Base-by-base conservation (phyloP, 2,113 vertebrate species). In the Taxidea taxus region DNA sequence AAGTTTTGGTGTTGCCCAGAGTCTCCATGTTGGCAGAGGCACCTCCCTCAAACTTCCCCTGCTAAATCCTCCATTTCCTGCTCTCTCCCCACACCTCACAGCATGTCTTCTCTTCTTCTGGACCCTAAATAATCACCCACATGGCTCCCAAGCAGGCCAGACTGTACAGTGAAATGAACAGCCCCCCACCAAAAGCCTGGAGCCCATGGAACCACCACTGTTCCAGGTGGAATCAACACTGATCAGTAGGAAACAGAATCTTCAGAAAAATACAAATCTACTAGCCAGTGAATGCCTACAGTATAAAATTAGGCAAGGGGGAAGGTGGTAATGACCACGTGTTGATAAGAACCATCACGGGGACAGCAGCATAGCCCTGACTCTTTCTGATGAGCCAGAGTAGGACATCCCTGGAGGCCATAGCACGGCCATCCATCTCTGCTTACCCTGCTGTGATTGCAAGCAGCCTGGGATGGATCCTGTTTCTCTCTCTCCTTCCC, bases 281-380 rank as follows among this genome's bases (percentile, higher is more conserved):
- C 31, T 11, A 70, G 7, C 9, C 54, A 4, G 64, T 4, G n/a
- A 44, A 21, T 7, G 13, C 44, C 56, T 83, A 12, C 13, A 29
- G 34, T 44, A 15, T 21, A 37, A 72, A 62, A 75, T n/a, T 51
- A 42, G 25, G 12, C 9, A 68, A 72, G 8, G 27, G 39, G 21
- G 42, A 21, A 82, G 62, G 27, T 4, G 5, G 14, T 64, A 42
- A 51, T 25, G 44, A 39, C 20, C 44, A 47, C 4, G 4, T 29
- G 51, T 37, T 27, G 1, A 20, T 7, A 4, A 9, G 25, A 23
- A 60, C 18, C 15, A 8, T 8, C 7, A 27, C 1, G 13, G 25
- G 39, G 6, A 18, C 3, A 2, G 18, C 51, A 56, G 34, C 21
- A 16, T 2, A 13, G 18, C 2, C 4, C 3, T 18, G 0, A 2